Base-by-base conservation (phyloP, 2,888 invertebrate genomes). In the Dryobota labecula region DNA sequence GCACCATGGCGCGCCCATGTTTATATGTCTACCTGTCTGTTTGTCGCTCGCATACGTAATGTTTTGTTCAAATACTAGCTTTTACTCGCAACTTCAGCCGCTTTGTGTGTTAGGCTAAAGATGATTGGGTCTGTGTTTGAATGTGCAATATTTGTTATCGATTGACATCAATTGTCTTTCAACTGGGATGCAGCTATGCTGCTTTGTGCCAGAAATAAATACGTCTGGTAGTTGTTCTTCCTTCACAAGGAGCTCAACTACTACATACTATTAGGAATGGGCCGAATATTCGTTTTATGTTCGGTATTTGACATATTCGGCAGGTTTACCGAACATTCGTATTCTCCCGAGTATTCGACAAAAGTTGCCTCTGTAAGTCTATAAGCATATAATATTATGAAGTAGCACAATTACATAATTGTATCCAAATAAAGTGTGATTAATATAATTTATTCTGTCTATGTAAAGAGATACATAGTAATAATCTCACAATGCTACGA, bases 41-140 rank as follows among this genome's bases (percentile, higher is more conserved):
- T 54, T 68, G 78, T 84, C 41, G 49, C 47, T 43, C 58, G 70
- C 74, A 82, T 75, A 73, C 60, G 57, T 69, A 78, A 82, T 82
- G 60, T 65, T 49, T 54, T 60, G 45, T 53, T 47, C 51, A 68
- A 63, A 81, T 43, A 82, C 51, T 57, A 49, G 20, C 38, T 66
- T 58, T 63, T 62, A 53, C 68, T 33, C 11, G 65, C 33, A 49
- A 24, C 41, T 68, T 63, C 0, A n/a, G 8, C 43, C 36, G 41
- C 8, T 8, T 36, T 36, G 36, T 36, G 7, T 63, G 33, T 45
- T 66, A n/a, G 41, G 58, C 0, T 24, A 56, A 41, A 43, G 33
- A 49, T 72, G 56, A 53, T 65, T 64, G 8, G 43, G 30, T 47
- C 13, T 72, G 47, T 60, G 11, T 7, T 27, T 57, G 20, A 8